Conservation (phyloP, 2,797 vertebrate genomes). For the Dendrocincla tyrannina region DNA sequence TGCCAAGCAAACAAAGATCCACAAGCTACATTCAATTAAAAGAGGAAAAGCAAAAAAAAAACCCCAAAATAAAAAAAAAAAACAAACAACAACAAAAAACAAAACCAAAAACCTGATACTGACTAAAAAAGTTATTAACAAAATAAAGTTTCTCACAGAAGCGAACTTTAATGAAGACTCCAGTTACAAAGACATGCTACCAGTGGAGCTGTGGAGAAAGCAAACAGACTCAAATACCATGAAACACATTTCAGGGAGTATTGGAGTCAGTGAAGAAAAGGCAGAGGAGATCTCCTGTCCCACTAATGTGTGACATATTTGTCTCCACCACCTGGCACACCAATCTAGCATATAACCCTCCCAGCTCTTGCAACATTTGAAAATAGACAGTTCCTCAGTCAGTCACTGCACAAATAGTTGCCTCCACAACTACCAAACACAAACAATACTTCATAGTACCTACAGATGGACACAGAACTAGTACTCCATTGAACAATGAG, state of each 20-base stretch:
- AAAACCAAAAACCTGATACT: not conserved
- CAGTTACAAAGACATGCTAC: not conserved
- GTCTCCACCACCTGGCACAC: not conserved
- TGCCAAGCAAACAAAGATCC: not conserved
- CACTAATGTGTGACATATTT: not conserved
- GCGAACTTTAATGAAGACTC: not conserved
- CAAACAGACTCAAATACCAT: not conserved
- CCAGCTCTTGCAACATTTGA: not conserved
- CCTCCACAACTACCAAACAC: not conserved
- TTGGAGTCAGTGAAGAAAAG: not conserved
- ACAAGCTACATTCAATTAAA: not conserved
- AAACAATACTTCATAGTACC: not conserved
- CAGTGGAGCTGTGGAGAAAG: not conserved
- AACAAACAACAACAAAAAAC: accelerated
- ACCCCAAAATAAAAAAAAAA: not conserved
- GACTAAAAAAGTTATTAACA: not conserved
- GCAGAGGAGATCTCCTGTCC: not conserved
- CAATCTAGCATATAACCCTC: not conserved
- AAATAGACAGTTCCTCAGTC: not conserved
- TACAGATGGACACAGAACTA: not conserved
- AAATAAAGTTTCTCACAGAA: not conserved
- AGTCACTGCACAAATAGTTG: not conserved
- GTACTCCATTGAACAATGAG: not conserved
- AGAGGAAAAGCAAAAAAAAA: not conserved
- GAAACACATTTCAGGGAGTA: not conserved